These are phyloP conservation scores for Tyria jacobaeae DNA, from an alignment of 2,888 invertebrate species.

Conservation along the genomic window DNA sequence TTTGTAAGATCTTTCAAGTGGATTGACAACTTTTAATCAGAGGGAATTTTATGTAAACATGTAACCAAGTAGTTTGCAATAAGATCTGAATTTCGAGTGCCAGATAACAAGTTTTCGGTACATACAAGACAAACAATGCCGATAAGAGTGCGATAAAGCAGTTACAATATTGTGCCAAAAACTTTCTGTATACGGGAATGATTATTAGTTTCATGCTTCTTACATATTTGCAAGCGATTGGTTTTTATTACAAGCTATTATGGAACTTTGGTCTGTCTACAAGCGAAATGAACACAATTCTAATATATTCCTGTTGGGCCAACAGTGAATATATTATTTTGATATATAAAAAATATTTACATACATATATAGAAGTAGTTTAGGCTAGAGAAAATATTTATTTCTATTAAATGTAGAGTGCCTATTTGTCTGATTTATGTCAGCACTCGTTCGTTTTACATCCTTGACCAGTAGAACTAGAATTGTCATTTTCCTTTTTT, in stretches of 20 bases:
- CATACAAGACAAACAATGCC: constrained; percentile 46
- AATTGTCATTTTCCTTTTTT: too few relatives aligned
- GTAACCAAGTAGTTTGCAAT: constrained; percentile 35
- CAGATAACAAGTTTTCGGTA: constrained; percentile 54
- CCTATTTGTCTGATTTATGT: too few relatives aligned
- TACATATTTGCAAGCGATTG: constrained; percentile 38
- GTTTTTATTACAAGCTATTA: constrained; percentile 32
- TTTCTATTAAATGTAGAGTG: too few relatives aligned
- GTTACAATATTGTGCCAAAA: constrained; percentile 53
- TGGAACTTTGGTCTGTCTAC: constrained; percentile 12
- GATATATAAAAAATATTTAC: too few relatives aligned
- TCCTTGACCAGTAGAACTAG: too few relatives aligned
- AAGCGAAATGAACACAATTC: background rate
- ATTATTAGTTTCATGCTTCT: constrained; percentile 55
- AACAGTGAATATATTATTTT: too few relatives aligned
- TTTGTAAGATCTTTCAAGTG: constrained; percentile 46
- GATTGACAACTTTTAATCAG: constrained; percentile 54
- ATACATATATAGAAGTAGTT: too few relatives aligned
- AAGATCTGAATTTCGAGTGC: constrained; percentile 17
- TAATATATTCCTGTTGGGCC: too few relatives aligned
- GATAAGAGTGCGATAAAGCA: constrained; percentile 55
- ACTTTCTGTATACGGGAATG: constrained; percentile 56
- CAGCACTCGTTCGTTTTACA: too few relatives aligned
- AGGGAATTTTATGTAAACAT: constrained; percentile 40
- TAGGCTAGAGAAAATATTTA: too few relatives aligned